These are phyloP conservation scores for Eueides isabella DNA, from an alignment of 1,140 invertebrate species.

Conservation along the genomic window DNA sequence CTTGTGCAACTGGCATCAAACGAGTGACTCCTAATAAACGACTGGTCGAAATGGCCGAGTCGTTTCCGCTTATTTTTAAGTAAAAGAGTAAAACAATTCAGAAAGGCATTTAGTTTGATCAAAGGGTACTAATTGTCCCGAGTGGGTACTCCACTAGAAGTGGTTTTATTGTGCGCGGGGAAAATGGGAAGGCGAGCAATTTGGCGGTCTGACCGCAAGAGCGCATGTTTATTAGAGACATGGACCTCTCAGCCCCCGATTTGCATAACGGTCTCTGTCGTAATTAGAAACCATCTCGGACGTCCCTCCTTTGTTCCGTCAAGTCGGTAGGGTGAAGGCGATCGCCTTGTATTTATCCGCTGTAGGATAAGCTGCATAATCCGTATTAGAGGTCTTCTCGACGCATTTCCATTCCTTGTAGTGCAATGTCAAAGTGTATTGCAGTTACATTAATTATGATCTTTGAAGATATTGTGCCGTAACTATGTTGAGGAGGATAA, in stretches of 20 bases:
- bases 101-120: conserved; percentile 46
- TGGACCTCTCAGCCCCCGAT: conserved; percentile 66
- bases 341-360: conserved; percentile 70
- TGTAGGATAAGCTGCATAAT: conserved; percentile 60
- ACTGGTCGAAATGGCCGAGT: conserved; percentile 31
- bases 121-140: conserved; percentile 65
- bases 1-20: conserved; percentile 41
- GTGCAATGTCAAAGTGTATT: conserved; percentile 35
- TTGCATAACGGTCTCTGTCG: conserved; percentile 77
- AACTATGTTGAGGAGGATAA: not conserved
- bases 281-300: conserved; percentile 79
- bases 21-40: conserved; percentile 47
- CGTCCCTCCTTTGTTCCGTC: conserved; percentile 71
- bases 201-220: conserved; percentile 72
- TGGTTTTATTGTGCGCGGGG: conserved; percentile 64
- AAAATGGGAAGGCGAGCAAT: conserved; percentile 64
- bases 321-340: conserved; percentile 60
- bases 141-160: conserved; percentile 57
- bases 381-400: conserved; percentile 58
- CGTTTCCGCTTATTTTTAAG: conserved; percentile 31
- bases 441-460: conserved; percentile 1
- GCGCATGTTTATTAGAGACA: conserved; percentile 78
- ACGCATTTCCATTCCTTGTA: conserved; percentile 38
- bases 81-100: conserved; percentile 34
- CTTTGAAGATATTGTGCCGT: not conserved